These are phyloP conservation scores for Petrosia ficiformis DNA, from an alignment of 37 sponge, comb jelly and placozoan species.

Conservation along the genomic window DNA sequence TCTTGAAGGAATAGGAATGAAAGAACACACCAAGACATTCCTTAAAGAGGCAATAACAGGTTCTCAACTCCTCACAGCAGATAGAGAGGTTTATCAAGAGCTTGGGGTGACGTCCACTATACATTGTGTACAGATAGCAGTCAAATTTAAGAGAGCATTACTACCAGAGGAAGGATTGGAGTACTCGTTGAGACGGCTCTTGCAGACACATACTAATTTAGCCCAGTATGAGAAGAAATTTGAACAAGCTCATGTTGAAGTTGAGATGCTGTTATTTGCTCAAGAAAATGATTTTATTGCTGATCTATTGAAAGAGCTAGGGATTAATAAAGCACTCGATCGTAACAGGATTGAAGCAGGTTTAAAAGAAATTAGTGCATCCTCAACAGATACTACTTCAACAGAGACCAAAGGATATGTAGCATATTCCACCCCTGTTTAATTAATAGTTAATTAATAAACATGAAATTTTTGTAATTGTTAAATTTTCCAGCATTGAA, in stretches of 20 bases:
- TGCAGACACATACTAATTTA: background rate
- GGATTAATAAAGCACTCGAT: slow-evolving; percentile 34
- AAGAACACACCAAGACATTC: slow-evolving; percentile 15
- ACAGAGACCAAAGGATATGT: background rate
- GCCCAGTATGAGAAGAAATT: slow-evolving; percentile 2
- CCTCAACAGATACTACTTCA: background rate
- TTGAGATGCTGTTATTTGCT: background rate
- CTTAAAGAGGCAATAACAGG: slow-evolving; percentile 24
- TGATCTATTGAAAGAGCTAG: slow-evolving; percentile 45
- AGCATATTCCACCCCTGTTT: background rate
- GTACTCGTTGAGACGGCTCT: background rate
- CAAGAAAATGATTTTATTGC: background rate
- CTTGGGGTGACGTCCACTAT: background rate
- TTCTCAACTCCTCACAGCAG: background rate
- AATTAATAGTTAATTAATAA: no score
- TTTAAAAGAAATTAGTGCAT: background rate
- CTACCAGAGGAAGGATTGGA: background rate
- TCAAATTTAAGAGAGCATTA: background rate
- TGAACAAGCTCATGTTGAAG: slow-evolving; percentile 3
- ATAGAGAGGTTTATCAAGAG: background rate
- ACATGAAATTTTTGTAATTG: no score
- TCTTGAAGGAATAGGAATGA: slow-evolving; percentile 12
- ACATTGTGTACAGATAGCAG: background rate
- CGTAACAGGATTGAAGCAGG: slow-evolving; percentile 16
- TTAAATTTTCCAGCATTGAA: no score